These are phyloP conservation scores for Lucilia cuprina DNA, from an alignment of 1,140 invertebrate species.

Conservation along the genomic window DNA sequence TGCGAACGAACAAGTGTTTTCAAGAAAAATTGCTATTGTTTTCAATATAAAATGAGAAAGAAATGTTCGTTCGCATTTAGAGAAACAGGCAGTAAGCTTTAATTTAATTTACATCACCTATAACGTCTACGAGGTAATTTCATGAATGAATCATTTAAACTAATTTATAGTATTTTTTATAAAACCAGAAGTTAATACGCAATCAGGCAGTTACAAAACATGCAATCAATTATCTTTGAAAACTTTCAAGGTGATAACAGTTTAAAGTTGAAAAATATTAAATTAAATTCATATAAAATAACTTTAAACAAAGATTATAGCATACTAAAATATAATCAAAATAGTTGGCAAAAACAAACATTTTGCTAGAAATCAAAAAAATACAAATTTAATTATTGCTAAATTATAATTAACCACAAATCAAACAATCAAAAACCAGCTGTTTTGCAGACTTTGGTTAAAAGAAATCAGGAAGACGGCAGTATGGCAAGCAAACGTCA, in stretches of 20 bases:
- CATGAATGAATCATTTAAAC: not conserved
- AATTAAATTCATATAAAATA: not conserved
- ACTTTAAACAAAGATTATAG: not conserved
- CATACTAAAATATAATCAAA: not conserved
- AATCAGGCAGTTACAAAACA: not conserved
- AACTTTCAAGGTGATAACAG: not conserved
- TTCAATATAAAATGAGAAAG: too few relatives aligned
- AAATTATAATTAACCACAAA: constrained; percentile 12
- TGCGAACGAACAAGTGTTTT: too few relatives aligned
- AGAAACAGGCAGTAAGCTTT: too few relatives aligned
- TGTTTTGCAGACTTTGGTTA: not conserved
- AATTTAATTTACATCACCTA: not conserved
- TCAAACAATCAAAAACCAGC: not conserved
- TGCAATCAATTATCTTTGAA: not conserved
- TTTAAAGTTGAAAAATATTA: not conserved
- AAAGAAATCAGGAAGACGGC: constrained; percentile 7
- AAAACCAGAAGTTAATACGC: not conserved
- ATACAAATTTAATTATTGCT: not conserved
- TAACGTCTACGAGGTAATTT: not conserved
- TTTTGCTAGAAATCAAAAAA: not conserved
- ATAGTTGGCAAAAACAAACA: not conserved
- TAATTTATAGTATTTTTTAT: not conserved
- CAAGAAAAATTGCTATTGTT: too few relatives aligned
- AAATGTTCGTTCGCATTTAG: too few relatives aligned
- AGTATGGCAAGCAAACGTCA: not conserved